phyloP scores from a whole-genome alignment of 2,113 vertebrate genomes.

The Siphamia tubifer region DNA sequence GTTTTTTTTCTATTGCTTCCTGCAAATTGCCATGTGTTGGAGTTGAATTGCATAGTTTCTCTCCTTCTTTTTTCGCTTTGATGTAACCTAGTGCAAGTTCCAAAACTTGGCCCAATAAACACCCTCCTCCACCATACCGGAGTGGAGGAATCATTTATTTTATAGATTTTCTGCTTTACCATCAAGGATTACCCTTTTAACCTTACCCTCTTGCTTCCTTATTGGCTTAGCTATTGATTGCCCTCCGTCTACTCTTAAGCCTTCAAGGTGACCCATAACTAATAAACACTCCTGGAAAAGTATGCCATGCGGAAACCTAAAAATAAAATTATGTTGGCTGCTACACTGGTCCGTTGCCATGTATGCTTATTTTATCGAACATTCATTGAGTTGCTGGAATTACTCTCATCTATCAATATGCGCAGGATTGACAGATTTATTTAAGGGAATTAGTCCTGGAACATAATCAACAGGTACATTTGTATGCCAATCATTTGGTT shows the following conservation, averaged over 20 bases:
- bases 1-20: conserved; percentile 19
- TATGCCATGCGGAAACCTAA: conserved; percentile 13
- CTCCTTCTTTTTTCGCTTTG: conserved; percentile 16
- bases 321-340: background rate
- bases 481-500: background rate
- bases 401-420: conserved; percentile 1
- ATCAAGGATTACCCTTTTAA: conserved; percentile 76
- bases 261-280: conserved; percentile 78
- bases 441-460: background rate
- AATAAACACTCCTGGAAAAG: conserved; percentile 64
- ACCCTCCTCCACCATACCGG: conserved; percentile 22
- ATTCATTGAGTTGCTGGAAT: background rate
- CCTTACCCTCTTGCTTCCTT: conserved; percentile 72
- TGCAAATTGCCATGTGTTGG: conserved; percentile 18
- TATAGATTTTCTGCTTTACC: conserved; percentile 79
- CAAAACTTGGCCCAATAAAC: conserved; percentile 55
- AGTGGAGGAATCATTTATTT: conserved; percentile 72
- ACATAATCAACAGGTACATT: background rate
- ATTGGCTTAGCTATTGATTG: conserved; percentile 76
- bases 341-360: background rate
- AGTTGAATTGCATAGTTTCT: conserved; percentile 26
- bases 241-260: conserved; percentile 48
- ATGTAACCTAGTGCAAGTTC: background rate
- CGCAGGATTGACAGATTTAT: conserved; percentile 8
- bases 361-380: background rate